Evolutionary conservation across 2,113 vertebrate species (phyloP), one percentile per base, ranked within the genome.

Genomic region (Diadophis punctatus): DNA sequence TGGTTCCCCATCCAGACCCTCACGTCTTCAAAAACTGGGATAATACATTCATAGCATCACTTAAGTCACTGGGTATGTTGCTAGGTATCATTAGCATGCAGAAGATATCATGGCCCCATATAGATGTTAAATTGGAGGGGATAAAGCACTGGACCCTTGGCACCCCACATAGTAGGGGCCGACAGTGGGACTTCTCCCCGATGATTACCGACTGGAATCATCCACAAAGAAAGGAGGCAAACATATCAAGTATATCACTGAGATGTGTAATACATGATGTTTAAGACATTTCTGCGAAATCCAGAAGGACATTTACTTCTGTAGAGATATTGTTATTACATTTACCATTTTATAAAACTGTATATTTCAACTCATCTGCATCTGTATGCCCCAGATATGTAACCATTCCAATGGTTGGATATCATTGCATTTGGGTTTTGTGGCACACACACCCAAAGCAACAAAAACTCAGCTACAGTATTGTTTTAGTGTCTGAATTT

Each of bases 401-500:
- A 80, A 80, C 18, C 18, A 39, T 34, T 74, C 63, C 63, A 80
- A 18, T 34, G 16, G n/a, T 80, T 39, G 34, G 34, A 18, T 39
- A 22, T 4, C 68, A 22, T 80, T 80, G 12, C 10, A 39, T 10
- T 56, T 91, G 91, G 23, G 60, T 58, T 34, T 52, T 30, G 0
- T 93, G 87, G 91, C 8, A 39, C 90, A 86, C 39, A 90, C 91
- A 92, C 94, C 94, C 58, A 34, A 91, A 94, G 94, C 89, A 55
- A 48, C 74, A 94, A 93, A 96, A 56, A 91, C 86, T 94, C 92
- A 92, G 95, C 94, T 96, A 93, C 89, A 92, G 87, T 68, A 94
- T 80, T 96, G 93, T 95, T 90, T 55, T 95, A 90, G 84, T 86
- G 25, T 95, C 95, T 95, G 95, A 96, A 96, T 92, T 94, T 90